These are phyloP conservation scores for Anagrus nilaparvatae DNA, from an alignment of 1,140 invertebrate species.

Conservation along the genomic window DNA sequence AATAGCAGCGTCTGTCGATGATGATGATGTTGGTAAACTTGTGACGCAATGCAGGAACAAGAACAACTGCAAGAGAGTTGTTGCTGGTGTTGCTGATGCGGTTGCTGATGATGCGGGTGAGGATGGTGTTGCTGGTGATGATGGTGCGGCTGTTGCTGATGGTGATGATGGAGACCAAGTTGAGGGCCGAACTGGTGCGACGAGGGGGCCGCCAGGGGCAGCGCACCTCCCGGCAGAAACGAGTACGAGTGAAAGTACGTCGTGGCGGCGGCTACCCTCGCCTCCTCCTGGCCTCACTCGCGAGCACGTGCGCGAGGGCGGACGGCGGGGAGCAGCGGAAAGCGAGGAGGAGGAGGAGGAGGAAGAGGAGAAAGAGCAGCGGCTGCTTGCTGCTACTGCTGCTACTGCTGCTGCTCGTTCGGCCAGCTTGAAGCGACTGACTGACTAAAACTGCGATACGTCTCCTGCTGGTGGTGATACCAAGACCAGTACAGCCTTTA, in stretches of 20 bases:
- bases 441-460: too few species aligned
- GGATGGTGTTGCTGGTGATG: constrained; percentile 10
- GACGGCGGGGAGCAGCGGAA: not conserved
- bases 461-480: too few species aligned
- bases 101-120: constrained; percentile 8
- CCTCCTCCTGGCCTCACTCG: too few species aligned
- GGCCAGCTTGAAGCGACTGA: not conserved
- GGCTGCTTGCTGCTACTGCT: not conserved
- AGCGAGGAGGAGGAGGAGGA: constrained; percentile 1
- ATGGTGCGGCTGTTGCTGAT: constrained; percentile 21
- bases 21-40: constrained; percentile 4
- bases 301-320: too few species aligned
- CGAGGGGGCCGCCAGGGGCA: constrained; percentile 28
- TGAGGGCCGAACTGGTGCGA: constrained; percentile 24
- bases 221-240: constrained; percentile 39
- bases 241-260: constrained; percentile 45
- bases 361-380: not conserved
- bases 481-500: too few species aligned
- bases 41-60: not conserved
- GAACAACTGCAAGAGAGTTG: too few species aligned
- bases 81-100: constrained; percentile 22
- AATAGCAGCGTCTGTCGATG: constrained; percentile 25
- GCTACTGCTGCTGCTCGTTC: not conserved
- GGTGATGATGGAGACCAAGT: constrained; percentile 34
- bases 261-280: constrained; percentile 28